phyloP scores from a whole-genome alignment of 2,113 vertebrate species.

The Lophius piscatorius region DNA sequence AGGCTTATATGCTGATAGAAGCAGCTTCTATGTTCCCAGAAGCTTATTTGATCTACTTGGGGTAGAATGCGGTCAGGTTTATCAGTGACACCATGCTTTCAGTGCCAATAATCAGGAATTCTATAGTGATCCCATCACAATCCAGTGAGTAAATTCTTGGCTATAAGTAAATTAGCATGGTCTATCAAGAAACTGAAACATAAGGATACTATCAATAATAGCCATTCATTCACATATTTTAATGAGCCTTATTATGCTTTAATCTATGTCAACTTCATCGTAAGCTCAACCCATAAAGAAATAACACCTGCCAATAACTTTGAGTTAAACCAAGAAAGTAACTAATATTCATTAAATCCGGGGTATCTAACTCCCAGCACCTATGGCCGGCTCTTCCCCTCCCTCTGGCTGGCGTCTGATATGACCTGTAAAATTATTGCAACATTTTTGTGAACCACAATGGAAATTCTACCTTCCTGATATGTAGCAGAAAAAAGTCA shows the following conservation, averaged over 20 bases:
- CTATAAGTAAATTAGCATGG: constrained; percentile 6
- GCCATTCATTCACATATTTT: neutral
- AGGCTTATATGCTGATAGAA: constrained; percentile 1
- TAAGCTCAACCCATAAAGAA: no score
- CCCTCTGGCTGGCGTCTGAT: no score
- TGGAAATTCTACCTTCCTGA: no score
- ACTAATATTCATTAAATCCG: no score
- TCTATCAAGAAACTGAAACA: neutral
- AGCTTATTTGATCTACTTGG: neutral
- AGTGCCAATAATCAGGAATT: constrained; percentile 17
- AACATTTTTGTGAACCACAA: no score
- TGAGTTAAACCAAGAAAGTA: no score
- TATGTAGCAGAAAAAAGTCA: no score
- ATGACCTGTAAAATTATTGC: no score
- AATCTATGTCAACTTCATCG: constrained; percentile 5
- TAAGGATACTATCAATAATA: neutral
- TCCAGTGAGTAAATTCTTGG: constrained; percentile 12
- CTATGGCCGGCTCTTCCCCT: no score
- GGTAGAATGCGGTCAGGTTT: neutral
- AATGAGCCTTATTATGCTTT: neutral
- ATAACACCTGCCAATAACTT: no score
- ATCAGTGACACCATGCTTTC: constrained; percentile 2
- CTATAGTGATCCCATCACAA: neutral
- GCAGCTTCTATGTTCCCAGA: neutral
- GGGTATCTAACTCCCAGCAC: no score